Percentiles rank a stretch among this genome's conserved stretches.
Conservation (phyloP, 92 coral and sea anemone species). For the Bergia sp. region DNA sequence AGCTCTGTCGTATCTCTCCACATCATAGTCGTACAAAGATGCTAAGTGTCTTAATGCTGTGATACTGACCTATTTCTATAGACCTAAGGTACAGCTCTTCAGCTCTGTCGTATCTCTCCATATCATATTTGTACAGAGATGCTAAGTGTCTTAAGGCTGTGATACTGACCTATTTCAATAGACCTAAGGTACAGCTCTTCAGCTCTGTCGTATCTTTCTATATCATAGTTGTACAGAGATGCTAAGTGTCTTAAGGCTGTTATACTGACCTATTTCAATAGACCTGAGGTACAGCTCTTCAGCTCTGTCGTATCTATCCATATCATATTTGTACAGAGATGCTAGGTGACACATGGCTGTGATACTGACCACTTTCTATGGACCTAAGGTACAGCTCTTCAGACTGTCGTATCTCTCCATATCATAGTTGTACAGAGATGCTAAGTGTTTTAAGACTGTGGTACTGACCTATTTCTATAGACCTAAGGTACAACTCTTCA, state of each 20-base stretch:
- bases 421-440: constrained; percentile 90
- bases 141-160: constrained; percentile 70
- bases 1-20: constrained; percentile 86
- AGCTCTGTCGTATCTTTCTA: constrained; percentile 84
- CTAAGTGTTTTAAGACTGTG: constrained; percentile 65
- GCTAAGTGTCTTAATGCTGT: constrained; percentile 71
- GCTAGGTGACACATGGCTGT: constrained; percentile 71
- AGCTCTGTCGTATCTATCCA: too few species aligned
- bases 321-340: constrained; percentile 86
- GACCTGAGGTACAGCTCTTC: constrained; percentile 75
- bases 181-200: constrained; percentile 85
- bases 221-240: constrained; percentile 88
- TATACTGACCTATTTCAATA: constrained; percentile 77
- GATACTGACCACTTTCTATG: constrained; percentile 78
- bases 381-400: constrained; percentile 89
- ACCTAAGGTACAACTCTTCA: constrained; percentile 85
- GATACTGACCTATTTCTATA: constrained; percentile 77
- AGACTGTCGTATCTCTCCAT: constrained; percentile 92
- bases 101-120: too few species aligned
- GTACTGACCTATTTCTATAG: constrained; percentile 85
- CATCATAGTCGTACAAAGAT: constrained; percentile 86
- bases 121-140: constrained; percentile 86
- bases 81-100: constrained; percentile 75
- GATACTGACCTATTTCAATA: constrained; percentile 74
- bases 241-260: constrained; percentile 71